Evolutionary conservation across 1,140 invertebrate species (phyloP), one percentile per base, ranked within the genome.

Genomic region (Cotesia vestalis): DNA sequence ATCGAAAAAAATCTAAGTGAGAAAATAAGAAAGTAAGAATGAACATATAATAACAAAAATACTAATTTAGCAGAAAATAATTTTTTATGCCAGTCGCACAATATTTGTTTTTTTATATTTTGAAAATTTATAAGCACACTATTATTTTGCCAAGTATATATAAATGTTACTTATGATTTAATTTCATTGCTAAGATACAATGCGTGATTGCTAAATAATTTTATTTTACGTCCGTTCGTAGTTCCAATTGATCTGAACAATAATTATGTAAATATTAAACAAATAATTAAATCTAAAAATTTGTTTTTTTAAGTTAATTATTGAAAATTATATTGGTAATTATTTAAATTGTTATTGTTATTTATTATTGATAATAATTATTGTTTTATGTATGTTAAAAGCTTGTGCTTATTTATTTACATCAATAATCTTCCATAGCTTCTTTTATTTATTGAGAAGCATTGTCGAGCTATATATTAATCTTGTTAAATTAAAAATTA

Each of bases 171-270:
- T 57, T 57, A 57, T 57, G 2, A 4, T 57, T 20, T 57, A 12
- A 46, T 46, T 46, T 46, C 6, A 46, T 46, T 46, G 40, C 40
- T 46, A 46, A 46, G 40, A 46, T 46, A 8, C 6, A 46, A 9
- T 46, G 40, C 52, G 12, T 38, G 52, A 8, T n/a, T 69, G 40
- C 46, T 17, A 62, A 69, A 27, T 69, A 34, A 12, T 53, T 35
- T 27, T 14, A 1, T 55, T 57, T 27, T 6, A 66, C 14, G 66
- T 62, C 68, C 68, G 68, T 69, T 69, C 68, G 40, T 69, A 69
- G 68, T 69, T 69, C 68, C 68, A 69, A 69, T 62, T 61, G 38
- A 40, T 69, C 35, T 57, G 46, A 68, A 68, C 8, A 38, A 36
- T 35, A 69, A 61, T 46, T 27, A 69, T 52, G 51, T 59, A 61